Base-by-base conservation (phyloP, 2,888 invertebrate genomes). In the Plusia festucae region DNA sequence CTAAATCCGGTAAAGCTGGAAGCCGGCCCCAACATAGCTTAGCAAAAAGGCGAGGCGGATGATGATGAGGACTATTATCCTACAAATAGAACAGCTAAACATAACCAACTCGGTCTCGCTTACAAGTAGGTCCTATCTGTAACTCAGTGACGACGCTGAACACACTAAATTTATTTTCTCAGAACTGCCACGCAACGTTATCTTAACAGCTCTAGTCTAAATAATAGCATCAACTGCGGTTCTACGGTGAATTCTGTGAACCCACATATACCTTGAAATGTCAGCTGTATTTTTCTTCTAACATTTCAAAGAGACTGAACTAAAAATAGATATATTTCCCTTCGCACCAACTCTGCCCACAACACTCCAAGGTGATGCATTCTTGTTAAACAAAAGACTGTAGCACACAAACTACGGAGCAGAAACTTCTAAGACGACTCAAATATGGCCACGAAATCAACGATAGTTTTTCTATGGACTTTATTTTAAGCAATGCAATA, bases 361-460 rank as follows among this genome's bases (percentile, higher is more conserved):
- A 85, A 83, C 81, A 82, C 79, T 78, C 73, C 80, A 73, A 78
- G 80, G 80, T 83, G 82, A 78, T 68, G 86, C 83, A 87, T 88
- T 89, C 90, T 90, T 87, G 70, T 67, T 79, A 79, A 87, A 91
- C 90, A 91, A 91, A 90, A 89, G 90, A 81, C 86, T 83, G 68
- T 77, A 71, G 85, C 85, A 77, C 82, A 84, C 83, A 85, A 83
- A 83, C 84, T 82, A 80, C 79, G 69, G 49, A 65, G 70, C 65
- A 70, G 64, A 70, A 72, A 75, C 44, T 71, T 71, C 71, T 73
- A 73, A 79, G 79, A 74, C 73, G 65, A 55, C 57, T 70, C 56
- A 24, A 49, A 54, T 61, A 61, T 68, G 71, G 86, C 87, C 81
- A 78, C 77, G 55, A 70, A 70, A 70, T 34, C 55, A n/a, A 16